These are phyloP conservation scores for Orestias chungarensis DNA, from an alignment of 2,797 vertebrate genomes.

Conservation along the genomic window DNA sequence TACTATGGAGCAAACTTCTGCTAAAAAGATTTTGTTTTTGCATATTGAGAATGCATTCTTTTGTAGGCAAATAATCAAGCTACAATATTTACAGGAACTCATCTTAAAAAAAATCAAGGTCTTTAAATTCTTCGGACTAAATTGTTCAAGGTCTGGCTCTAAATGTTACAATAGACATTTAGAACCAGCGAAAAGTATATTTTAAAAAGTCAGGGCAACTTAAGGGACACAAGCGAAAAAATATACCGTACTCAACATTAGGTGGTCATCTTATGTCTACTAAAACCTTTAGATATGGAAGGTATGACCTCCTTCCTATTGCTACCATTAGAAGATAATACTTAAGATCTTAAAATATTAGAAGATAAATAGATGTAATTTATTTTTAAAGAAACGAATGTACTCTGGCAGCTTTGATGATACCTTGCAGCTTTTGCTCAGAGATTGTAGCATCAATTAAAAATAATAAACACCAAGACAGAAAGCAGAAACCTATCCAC, in stretches of 20 bases:
- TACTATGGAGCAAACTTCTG: not conserved
- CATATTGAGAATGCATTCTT: no score
- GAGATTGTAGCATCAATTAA: conserved; percentile 5
- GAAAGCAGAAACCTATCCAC: conserved; percentile 12
- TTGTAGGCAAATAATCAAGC: no score
- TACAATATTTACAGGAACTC: no score
- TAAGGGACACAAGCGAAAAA: not conserved
- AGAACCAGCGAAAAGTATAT: no score
- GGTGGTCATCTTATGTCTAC: not conserved
- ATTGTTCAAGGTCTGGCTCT: no score
- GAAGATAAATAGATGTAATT: not conserved
- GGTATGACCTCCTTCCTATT: not conserved
- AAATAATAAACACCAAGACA: conserved; percentile 24
- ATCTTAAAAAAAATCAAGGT: no score
- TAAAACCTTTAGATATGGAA: not conserved
- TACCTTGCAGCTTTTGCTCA: conserved; percentile 19
- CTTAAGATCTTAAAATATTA: not conserved
- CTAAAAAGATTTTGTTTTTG: not conserved
- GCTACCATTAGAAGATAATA: no score
- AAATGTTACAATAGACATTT: no score
- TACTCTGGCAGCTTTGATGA: not conserved
- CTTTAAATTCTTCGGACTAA: no score
- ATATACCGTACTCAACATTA: not conserved
- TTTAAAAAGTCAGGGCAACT: not conserved
- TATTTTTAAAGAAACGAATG: not conserved